Base-by-base conservation (phyloP, 1,140 invertebrate species). In the Diachasma alloeum region DNA sequence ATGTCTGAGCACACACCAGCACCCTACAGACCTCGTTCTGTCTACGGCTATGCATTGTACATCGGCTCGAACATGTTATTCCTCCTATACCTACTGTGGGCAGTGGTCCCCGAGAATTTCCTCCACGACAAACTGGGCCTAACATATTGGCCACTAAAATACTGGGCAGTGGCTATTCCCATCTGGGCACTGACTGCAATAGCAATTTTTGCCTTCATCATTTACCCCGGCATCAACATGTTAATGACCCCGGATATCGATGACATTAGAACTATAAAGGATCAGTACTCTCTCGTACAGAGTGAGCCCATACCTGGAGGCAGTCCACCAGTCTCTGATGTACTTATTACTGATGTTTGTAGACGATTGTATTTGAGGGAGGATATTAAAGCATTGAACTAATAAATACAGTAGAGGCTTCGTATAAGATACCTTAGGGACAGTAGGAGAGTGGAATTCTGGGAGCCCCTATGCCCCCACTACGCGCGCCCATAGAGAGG, bases 1-100 rank as follows among this genome's bases (percentile, higher is more conserved):
- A 91, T 95, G 94, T 91, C 93, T 71, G 94, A 96, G 89, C 95
- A 96, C 85, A 95, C 94, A 13, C 95, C 95, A 77, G 92, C 93
- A n/a, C 95, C 94, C 5, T 94, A 94, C 36, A 92, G 92, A 48
- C 92, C 93, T 79, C 92, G 97, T 86, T 96, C 96, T 3, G 93
- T 97, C 26, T 97, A 97, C 90, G 97, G 97, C n/a, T 98, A 97
- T 88, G 94, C 94, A 44, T 91, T 97, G 82, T 97, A 94, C 83
- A 91, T 97, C 71, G 91, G 93, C 63, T 95, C 94, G 19, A 93
- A 93, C 81, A 91, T 94, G 42, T 84, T 93, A 4, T 93, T 97
- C 78, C 84, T 93, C n/a, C 80, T 96, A 9, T 98, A 97, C 86
- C 81, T 95, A 44, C 87, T 94, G 17, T 98, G 96, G 96, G 94